These are phyloP conservation scores for Anorthoa munda DNA, from an alignment of 2,888 invertebrate genomes.

Conservation along the genomic window DNA sequence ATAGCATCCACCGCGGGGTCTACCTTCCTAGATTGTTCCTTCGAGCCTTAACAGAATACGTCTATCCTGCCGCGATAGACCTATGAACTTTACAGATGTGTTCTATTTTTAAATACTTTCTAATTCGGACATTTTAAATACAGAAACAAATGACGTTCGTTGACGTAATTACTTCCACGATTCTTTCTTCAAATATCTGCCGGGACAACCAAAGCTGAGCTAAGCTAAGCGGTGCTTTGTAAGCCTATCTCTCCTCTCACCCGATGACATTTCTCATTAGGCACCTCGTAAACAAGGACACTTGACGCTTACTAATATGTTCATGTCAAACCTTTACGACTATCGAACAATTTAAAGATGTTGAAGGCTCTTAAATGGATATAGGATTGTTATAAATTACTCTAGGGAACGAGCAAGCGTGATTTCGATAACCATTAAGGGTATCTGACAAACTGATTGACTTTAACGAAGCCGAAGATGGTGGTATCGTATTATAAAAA, in stretches of 20 bases:
- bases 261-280: constrained; percentile 86
- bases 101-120: constrained; percentile 9
- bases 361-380: constrained; percentile 71
- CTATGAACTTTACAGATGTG: constrained; percentile 61
- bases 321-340: constrained; percentile 84
- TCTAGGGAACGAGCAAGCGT: constrained; percentile 69
- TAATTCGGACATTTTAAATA: constrained; percentile 4
- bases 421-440: constrained; percentile 71
- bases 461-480: constrained; percentile 29
- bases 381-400: constrained; percentile 78
- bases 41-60: constrained; percentile 71
- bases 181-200: constrained; percentile 67
- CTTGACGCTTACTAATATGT: constrained; percentile 86
- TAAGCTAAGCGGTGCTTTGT: constrained; percentile 73
- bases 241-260: constrained; percentile 79
- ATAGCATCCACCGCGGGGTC: constrained; percentile 76
- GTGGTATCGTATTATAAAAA: neutral
- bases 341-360: constrained; percentile 80
- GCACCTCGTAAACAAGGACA: constrained; percentile 86
- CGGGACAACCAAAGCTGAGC: constrained; percentile 60
- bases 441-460: constrained; percentile 42
- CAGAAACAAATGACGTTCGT: constrained; percentile 55
- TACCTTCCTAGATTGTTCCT: constrained; percentile 80
- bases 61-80: constrained; percentile 66
- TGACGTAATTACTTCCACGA: constrained; percentile 70